These are phyloP conservation scores for Tenebrosternarchus preto DNA, from an alignment of 2,113 vertebrate species.

Conservation along the genomic window DNA sequence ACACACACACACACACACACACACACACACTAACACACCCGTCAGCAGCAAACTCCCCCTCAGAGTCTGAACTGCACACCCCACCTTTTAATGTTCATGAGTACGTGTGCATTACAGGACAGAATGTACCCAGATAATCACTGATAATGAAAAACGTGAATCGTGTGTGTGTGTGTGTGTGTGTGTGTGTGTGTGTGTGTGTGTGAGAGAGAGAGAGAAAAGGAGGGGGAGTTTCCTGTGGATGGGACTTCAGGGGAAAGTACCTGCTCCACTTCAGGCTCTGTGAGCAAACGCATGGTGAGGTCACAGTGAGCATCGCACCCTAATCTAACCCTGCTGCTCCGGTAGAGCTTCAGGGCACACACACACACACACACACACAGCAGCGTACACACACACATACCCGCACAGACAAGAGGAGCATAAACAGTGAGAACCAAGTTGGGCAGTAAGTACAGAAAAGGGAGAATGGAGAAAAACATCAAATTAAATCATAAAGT, in stretches of 20 bases:
- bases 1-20: constrained; percentile 11
- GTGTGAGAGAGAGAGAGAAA: constrained; percentile 49
- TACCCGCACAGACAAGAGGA: background rate
- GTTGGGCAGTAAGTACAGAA: background rate
- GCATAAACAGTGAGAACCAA: constrained; percentile 16
- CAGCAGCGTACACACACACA: constrained; percentile 48
- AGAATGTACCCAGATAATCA: constrained; percentile 11
- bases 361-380: constrained; percentile 28
- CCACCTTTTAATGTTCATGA: background rate
- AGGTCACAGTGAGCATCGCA: constrained; percentile 76
- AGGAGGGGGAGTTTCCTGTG: constrained; percentile 73
- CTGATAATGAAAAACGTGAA: background rate
- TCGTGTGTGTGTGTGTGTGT: background rate
- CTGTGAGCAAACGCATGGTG: constrained; percentile 79
- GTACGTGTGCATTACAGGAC: constrained; percentile 23
- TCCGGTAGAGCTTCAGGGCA: constrained; percentile 86
- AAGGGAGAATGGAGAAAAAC: background rate
- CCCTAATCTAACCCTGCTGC: constrained; percentile 73
- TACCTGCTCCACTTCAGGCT: constrained; percentile 90
- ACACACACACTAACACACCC: constrained; percentile 48
- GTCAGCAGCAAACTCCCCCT: constrained; percentile 69
- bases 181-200: constrained; percentile 34
- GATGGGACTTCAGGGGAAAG: constrained; percentile 64
- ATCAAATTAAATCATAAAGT: too few relatives aligned
- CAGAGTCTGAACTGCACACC: constrained; percentile 29